Evolutionary conservation across 2,888 invertebrate species (phyloP).

Genomic region (Crematogaster levior): DNA sequence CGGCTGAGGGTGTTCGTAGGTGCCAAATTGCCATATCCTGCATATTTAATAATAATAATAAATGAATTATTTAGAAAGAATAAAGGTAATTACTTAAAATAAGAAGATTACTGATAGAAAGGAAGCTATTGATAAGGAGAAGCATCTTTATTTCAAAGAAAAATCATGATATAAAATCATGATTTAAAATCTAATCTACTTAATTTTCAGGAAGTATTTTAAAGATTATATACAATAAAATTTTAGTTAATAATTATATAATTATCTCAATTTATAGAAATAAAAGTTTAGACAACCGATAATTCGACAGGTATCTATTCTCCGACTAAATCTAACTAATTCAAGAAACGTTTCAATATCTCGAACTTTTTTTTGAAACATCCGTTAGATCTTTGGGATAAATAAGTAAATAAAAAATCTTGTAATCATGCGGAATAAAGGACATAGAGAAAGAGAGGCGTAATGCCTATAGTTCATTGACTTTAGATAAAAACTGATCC

Average conservation of each 20-base stretch:
- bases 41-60: not conserved
- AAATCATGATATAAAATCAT: not conserved
- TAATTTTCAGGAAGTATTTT: not conserved
- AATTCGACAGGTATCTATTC: not conserved
- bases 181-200: not conserved
- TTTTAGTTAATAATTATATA: not conserved
- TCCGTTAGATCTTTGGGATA: not conserved
- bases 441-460: not conserved
- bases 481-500: constrained; percentile 18
- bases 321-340: not conserved
- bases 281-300: not conserved
- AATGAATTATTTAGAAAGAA: not conserved
- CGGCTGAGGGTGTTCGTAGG: constrained; percentile 93
- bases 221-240: not conserved
- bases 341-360: not conserved
- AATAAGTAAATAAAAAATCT: not conserved
- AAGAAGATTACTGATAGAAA: not conserved
- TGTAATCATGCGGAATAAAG: not conserved
- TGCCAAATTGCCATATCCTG: constrained; percentile 96
- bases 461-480: not conserved
- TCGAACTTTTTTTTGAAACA: not conserved
- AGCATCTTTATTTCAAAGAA: not conserved
- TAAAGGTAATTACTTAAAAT: no score
- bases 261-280: not conserved
- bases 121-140: not conserved